Evolutionary conservation across 2,888 invertebrate genomes (phyloP), one percentile per base, ranked within the genome.

Genomic region (Rhodophaea formosa): DNA sequence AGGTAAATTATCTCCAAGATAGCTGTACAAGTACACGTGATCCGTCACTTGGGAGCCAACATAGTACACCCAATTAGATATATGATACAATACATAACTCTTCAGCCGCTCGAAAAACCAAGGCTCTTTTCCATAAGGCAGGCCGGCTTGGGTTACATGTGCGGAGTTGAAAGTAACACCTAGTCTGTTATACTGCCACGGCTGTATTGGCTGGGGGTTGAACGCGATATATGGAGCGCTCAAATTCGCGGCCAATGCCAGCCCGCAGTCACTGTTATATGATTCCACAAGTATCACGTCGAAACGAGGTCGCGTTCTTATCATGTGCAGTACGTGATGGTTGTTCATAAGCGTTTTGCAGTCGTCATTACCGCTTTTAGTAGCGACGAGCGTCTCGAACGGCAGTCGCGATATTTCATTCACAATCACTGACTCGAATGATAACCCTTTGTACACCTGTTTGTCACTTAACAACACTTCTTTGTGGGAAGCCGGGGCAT

Each of bases 201-300:
- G 88, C 74, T 92, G 91, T 49, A 92, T 67, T 42, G 90, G 86
- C 61, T 92, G 91, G 0, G 93, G 91, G 55, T 92, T 93, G 53
- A 95, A 75, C 0, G 92, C 88, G 29, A 95, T 92, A 61, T 93
- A 92, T 0, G 95, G 95, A 0, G 93, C 93, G 67, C 93, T 90
- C 44, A 95, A 92, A 77, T 94, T 93, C 68, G 95, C 92, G 7
- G 93, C 94, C 62, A 96, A 85, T 29, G 94, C 94, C 69, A 95
- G 79, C 69, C 93, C 93, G 70, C 96, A 96, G 74, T 96, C 95
- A 39, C 94, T 93, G 71, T 95, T 95, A 80, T 95, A 96, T 56
- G 93, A 93, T 77, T 96, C 96, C 63, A 94, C 92, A 23, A 97
- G 71, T 42, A 96, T 92, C 8, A 96, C 83, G 76, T 97, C 96